Evolutionary conservation across 2,888 invertebrate species (phyloP).

Genomic region (Apamea monoglypha): DNA sequence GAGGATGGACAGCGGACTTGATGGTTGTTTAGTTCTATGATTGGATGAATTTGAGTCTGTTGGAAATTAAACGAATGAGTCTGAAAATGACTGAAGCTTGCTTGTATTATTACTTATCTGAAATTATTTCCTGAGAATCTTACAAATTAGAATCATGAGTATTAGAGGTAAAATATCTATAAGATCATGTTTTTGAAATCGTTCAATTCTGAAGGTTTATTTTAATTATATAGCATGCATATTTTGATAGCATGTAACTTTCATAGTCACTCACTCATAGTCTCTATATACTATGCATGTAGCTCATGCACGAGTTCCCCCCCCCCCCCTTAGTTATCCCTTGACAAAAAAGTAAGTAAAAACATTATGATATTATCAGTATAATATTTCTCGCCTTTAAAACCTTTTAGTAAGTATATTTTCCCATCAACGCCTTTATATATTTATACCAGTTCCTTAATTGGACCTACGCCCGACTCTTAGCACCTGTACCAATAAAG

Average conservation of each 20-base stretch:
- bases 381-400: slow-evolving; percentile 28
- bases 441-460: slow-evolving; percentile 55
- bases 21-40: slow-evolving; percentile 24
- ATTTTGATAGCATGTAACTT: too few species aligned
- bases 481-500: slow-evolving; percentile 57
- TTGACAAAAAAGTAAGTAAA: background rate
- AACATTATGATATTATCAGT: background rate
- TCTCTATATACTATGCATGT: background rate
- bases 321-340: background rate
- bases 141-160: background rate
- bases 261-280: background rate
- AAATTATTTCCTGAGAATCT: background rate
- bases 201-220: background rate
- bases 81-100: background rate
- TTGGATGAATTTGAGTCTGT: background rate
- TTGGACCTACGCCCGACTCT: slow-evolving; percentile 41
- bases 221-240: background rate
- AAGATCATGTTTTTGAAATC: background rate
- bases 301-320: background rate
- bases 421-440: slow-evolving; percentile 34
- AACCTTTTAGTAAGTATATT: slow-evolving; percentile 22
- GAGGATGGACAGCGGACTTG: slow-evolving; percentile 24
- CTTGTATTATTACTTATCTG: background rate
- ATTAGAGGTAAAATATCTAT: background rate
- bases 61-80: background rate